Percentiles rank a stretch among this genome's conserved stretches.
Conservation (phyloP, 2,888 invertebrate species). For the Campopleginae sp. region DNA sequence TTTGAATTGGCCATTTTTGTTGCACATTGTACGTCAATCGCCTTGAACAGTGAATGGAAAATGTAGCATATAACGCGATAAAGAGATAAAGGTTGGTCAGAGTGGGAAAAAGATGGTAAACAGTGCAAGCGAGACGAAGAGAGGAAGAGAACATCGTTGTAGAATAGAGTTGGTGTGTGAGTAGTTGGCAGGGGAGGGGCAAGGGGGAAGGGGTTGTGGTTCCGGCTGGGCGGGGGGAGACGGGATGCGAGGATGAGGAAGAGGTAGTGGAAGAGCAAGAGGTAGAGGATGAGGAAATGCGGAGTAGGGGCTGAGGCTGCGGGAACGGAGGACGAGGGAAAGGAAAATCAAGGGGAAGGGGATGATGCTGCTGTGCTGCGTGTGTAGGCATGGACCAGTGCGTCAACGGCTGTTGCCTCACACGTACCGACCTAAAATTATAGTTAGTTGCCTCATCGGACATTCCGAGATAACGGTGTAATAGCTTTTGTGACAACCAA, state of each 20-base stretch:
- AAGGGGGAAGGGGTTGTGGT: conserved; percentile 57
- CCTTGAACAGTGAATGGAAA: conserved; percentile 43
- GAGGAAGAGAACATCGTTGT: conserved; percentile 74
- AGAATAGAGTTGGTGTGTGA: conserved; percentile 73
- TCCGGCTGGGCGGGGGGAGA: conserved; percentile 36
- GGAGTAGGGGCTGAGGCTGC: conserved; percentile 71
- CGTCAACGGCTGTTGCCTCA: conserved; percentile 85
- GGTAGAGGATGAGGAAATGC: conserved; percentile 75
- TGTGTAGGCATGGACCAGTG: conserved; percentile 85
- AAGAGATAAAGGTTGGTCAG: conserved; percentile 54
- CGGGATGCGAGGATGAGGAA: conserved; percentile 70
- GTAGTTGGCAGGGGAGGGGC: conserved; percentile 71
- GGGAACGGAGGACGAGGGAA: conserved; percentile 77
- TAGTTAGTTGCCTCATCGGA: conserved; percentile 80
- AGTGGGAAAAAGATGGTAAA: conserved; percentile 67
- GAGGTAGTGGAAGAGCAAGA: conserved; percentile 70
- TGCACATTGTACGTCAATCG: not conserved
- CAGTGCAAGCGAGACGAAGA: conserved; percentile 71
- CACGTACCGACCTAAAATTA: conserved; percentile 84
- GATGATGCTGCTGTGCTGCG: conserved; percentile 81
- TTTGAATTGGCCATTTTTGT: conserved; percentile 2
- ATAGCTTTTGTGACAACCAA: conserved; percentile 9
- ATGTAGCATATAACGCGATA: conserved; percentile 56
- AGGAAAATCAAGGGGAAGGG: conserved; percentile 75
- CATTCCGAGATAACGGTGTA: conserved; percentile 63